A percentile compares a stretch with the other conserved stretches of the same genome.
These are phyloP conservation scores for Thaumatotibia leucotreta DNA, from an alignment of 1,140 invertebrate species.

Conservation along the genomic window DNA sequence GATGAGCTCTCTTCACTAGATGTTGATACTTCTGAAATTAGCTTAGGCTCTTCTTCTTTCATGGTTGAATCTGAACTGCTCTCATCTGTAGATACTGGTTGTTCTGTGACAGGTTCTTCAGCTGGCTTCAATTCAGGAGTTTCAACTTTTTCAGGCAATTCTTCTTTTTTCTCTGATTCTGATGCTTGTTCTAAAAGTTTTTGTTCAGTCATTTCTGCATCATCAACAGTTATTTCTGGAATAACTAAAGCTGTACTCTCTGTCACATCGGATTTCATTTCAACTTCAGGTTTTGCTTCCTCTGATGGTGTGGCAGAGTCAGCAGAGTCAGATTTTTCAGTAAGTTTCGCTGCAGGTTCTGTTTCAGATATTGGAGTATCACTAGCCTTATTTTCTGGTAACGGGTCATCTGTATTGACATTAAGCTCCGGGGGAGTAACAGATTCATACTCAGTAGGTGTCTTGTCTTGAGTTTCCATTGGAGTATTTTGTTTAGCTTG, in stretches of 20 bases:
- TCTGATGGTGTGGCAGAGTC: neutral
- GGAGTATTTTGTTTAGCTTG: conserved; percentile 46
- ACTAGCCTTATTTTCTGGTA: conserved; percentile 26
- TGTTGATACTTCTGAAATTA: conserved; percentile 48
- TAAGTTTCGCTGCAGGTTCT: conserved; percentile 20
- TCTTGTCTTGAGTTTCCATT: conserved; percentile 46
- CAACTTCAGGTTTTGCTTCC: neutral
- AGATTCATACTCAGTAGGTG: conserved; percentile 44
- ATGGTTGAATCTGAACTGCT: conserved; percentile 46
- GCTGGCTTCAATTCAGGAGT: conserved; percentile 18
- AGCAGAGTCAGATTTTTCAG: neutral
- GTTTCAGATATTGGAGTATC: conserved; percentile 20
- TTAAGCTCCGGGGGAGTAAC: conserved; percentile 47
- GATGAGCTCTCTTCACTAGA: conserved; percentile 69
- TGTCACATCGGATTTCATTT: conserved; percentile 42
- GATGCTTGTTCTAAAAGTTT: conserved; percentile 41
- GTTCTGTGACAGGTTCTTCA: conserved; percentile 17
- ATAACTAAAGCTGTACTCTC: conserved; percentile 36
- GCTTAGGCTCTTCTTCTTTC: conserved; percentile 55
- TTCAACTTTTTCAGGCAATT: conserved; percentile 25
- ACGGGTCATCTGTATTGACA: conserved; percentile 26
- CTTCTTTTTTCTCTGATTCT: conserved; percentile 24
- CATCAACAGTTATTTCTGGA: conserved; percentile 64
- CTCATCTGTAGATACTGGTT: conserved; percentile 36
- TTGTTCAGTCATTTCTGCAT: conserved; percentile 63